These are phyloP conservation scores for Arenicola marina DNA, from an alignment of 2,888 invertebrate species.

Conservation along the genomic window DNA sequence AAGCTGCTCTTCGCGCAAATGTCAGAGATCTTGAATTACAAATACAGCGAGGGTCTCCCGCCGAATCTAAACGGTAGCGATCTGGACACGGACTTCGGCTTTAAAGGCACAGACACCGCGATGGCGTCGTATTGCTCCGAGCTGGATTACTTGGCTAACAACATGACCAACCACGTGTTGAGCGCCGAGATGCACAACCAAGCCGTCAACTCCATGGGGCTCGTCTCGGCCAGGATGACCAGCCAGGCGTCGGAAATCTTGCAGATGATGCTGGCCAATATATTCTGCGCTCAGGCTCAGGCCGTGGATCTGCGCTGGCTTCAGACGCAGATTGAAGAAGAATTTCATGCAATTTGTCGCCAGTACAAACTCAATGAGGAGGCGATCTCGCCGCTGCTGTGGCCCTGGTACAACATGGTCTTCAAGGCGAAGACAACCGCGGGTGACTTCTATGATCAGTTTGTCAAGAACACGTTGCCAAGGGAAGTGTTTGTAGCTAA, in stretches of 20 bases:
- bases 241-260: conserved; percentile 30
- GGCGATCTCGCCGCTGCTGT: background rate
- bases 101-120: conserved; percentile 41
- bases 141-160: conserved; percentile 36
- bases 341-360: background rate
- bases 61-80: conserved; percentile 40
- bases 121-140: conserved; percentile 42
- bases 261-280: conserved; percentile 39
- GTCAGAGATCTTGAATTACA: conserved; percentile 37
- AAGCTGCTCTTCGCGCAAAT: conserved; percentile 41
- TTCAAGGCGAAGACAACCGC: background rate
- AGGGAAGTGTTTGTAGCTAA: background rate
- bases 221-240: conserved; percentile 33
- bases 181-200: conserved; percentile 44
- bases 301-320: conserved; percentile 37
- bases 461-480: background rate
- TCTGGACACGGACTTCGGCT: conserved; percentile 36
- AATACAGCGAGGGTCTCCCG: conserved; percentile 36
- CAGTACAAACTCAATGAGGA: background rate
- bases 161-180: conserved; percentile 40
- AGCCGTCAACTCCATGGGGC: conserved; percentile 40
- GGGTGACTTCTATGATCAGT: background rate
- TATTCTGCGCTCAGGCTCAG: conserved; percentile 26
- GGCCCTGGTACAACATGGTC: conserved; percentile 1
- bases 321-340: conserved; percentile 4